Conservation (phyloP, 2,113 vertebrate species). For the Pseudopipra pipra region DNA sequence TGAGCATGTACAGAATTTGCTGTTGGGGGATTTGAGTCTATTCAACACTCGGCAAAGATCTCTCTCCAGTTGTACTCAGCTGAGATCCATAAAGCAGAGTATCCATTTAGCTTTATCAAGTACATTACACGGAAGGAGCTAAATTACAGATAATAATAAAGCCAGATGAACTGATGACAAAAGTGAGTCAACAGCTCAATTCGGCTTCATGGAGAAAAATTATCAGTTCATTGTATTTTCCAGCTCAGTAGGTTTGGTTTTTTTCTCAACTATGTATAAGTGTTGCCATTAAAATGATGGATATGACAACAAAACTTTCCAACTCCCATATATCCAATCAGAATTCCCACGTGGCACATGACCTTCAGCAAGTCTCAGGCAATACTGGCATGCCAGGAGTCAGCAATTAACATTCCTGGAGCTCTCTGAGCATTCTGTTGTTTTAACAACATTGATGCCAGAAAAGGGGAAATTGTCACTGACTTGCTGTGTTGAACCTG, state of each 20-base stretch:
- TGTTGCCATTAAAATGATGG: background rate
- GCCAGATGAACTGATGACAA: background rate
- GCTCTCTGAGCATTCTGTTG: background rate
- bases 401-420: background rate
- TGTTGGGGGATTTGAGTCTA: background rate
- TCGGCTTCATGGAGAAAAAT: background rate
- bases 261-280: background rate
- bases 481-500: background rate
- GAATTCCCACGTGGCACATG: rapidly evolving
- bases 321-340: background rate
- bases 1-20: background rate
- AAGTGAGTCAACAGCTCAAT: background rate
- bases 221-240: background rate
- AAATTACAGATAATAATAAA: background rate
- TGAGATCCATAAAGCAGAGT: background rate
- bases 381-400: background rate
- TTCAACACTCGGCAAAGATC: background rate
- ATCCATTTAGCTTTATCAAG: background rate
- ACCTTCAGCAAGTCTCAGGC: background rate
- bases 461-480: background rate
- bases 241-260: background rate
- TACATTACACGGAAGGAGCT: background rate
- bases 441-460: background rate
- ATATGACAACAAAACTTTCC: background rate
- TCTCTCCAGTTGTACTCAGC: background rate